Evolutionary conservation across 2,888 invertebrate species (phyloP), one percentile per base, ranked within the genome.

Genomic region (Spodoptera littoralis): DNA sequence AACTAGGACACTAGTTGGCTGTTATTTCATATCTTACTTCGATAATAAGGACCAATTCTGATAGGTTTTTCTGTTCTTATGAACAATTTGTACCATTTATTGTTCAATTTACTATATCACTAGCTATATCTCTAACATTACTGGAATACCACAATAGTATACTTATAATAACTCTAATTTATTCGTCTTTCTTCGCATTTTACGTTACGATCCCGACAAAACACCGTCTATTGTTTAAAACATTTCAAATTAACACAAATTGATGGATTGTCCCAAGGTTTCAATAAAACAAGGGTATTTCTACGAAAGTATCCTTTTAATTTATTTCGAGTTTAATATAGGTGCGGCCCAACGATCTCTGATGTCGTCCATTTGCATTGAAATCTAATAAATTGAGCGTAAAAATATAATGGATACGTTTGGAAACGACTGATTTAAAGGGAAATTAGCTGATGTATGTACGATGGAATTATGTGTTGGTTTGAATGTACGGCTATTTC

Each of bases 281-380:
- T 62, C 47, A 61, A 57, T 67, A 51, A 60, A 70, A 58, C 50
- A 44, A 47, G 44, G 47, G 80, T 82, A 85, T 86, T 84, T 82
- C 79, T 80, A 84, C 85, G 83, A 86, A 84, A 86, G 78, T 77
- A 70, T 77, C 77, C 74, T 78, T 78, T 82, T 85, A 86, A 88
- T 88, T 88, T 86, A 88, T 89, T 84, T 79, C 81, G 77, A 80
- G 78, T 73, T 82, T 74, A 76, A 84, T 84, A 81, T 84, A 79
- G 80, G 83, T 80, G 82, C 24, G 11, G 36, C 22, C 72, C 72
- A 77, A 74, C 76, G 60, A 58, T 46, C 64, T 49, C 47, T 67
- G 65, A 49, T 72, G 73, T 76, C 76, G 78, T 65, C 81, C 76
- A 89, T 88, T 89, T 89, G 81, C 88, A 89, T 89, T 76, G 78